A percentile compares a stretch with the other conserved stretches of the same genome.
phyloP scores from a whole-genome alignment of 2,113 vertebrate genomes.

The Lagopus leucura region DNA sequence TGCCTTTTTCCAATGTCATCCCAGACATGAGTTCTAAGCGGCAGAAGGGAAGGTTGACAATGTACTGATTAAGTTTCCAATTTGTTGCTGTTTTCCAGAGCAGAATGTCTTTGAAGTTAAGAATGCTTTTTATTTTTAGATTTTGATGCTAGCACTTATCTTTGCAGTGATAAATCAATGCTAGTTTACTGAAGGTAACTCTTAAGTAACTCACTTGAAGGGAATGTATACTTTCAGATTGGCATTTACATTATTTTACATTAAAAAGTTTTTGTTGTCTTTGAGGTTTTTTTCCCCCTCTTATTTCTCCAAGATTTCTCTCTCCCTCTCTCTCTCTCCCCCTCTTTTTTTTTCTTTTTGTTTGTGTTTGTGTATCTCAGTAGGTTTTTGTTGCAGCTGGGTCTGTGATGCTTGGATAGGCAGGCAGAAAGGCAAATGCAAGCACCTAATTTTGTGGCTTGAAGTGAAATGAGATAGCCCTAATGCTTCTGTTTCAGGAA shows the following conservation, averaged over 20 bases:
- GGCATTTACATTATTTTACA: constrained; percentile 39
- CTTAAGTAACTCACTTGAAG: neutral
- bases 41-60: neutral
- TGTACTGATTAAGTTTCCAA: neutral
- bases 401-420: neutral
- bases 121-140: neutral
- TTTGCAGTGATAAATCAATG: neutral
- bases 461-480: neutral
- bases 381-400: constrained; percentile 8
- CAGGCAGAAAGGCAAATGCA: neutral
- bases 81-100: neutral
- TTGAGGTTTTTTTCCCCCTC: neutral
- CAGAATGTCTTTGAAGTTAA: neutral
- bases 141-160: neutral
- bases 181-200: neutral
- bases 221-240: neutral
- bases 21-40: neutral
- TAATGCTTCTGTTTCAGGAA: neutral
- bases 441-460: neutral
- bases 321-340: too few species aligned
- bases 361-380: neutral
- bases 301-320: neutral
- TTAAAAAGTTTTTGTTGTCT: constrained; percentile 20
- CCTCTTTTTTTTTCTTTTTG: too few species aligned
- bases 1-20: neutral